Evolutionary conservation across 1,140 invertebrate genomes (phyloP).

Genomic region (Scylla paramamosain): DNA sequence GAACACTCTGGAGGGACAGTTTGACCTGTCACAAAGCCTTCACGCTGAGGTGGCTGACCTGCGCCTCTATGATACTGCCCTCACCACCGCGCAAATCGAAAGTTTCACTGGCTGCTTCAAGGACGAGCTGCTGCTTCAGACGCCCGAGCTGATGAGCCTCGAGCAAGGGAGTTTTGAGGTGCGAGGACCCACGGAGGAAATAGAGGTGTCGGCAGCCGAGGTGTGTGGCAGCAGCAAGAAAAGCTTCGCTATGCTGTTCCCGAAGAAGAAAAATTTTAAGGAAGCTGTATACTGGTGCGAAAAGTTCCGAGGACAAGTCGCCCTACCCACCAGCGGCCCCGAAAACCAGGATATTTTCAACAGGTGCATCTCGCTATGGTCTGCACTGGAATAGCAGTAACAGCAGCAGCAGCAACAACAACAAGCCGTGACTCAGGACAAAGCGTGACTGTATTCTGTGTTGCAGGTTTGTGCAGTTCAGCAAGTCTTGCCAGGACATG

Average conservation of each 20-base stretch:
- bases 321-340: constrained; percentile 17
- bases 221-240: background rate
- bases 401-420: background rate
- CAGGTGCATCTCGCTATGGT: background rate
- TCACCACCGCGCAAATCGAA: background rate
- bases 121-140: too few relatives aligned
- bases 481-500: background rate
- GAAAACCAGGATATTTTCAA: constrained; percentile 46
- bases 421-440: background rate
- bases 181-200: background rate
- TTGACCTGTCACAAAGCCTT: background rate
- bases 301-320: background rate
- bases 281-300: constrained; percentile 17
- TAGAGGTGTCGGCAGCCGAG: background rate
- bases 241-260: constrained; percentile 39
- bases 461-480: constrained; percentile 25
- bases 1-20: constrained; percentile 23
- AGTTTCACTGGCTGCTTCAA: constrained; percentile 9
- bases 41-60: constrained; percentile 53
- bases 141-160: background rate
- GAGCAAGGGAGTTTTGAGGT: background rate
- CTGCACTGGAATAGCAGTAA: background rate
- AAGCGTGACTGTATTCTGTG: background rate
- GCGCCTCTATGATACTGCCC: constrained; percentile 43
- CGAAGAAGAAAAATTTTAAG: constrained; percentile 32